Conservation (phyloP, 92 coral and sea anemone species). For the Porites evermanni region DNA sequence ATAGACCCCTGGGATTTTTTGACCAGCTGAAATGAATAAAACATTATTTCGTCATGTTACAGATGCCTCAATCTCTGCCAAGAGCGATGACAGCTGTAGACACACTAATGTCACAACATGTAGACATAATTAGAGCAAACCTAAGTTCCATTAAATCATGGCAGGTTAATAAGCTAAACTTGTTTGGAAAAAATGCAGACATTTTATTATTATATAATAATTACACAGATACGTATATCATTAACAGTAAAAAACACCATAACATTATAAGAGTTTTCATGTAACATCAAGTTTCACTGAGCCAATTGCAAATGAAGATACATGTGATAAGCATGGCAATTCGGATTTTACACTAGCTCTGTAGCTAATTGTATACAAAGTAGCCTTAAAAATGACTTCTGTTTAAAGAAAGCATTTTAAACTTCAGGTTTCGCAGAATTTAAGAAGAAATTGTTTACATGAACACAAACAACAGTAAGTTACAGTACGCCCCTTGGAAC, state of each 20-base stretch:
- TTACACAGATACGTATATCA: too few species aligned
- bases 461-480: neutral
- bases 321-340: neutral
- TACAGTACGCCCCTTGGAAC: too few species aligned
- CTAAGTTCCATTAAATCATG: too few species aligned
- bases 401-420: neutral
- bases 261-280: neutral
- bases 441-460: neutral
- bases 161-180: too few species aligned
- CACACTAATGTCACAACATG: too few species aligned
- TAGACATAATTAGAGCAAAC: too few species aligned
- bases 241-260: too few species aligned
- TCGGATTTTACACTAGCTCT: neutral
- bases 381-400: neutral
- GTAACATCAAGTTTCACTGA: neutral
- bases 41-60: neutral
- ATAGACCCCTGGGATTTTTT: slow-evolving; percentile 88
- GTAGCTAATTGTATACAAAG: neutral
- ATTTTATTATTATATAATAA: too few species aligned
- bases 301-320: neutral
- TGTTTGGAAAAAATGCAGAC: too few species aligned
- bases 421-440: slow-evolving; percentile 16
- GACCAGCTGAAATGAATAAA: slow-evolving; percentile 66
- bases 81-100: too few species aligned
- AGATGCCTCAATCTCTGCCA: too few species aligned